Conservation (phyloP, 2,113 vertebrate genomes). For the Rhinoptilus africanus region DNA sequence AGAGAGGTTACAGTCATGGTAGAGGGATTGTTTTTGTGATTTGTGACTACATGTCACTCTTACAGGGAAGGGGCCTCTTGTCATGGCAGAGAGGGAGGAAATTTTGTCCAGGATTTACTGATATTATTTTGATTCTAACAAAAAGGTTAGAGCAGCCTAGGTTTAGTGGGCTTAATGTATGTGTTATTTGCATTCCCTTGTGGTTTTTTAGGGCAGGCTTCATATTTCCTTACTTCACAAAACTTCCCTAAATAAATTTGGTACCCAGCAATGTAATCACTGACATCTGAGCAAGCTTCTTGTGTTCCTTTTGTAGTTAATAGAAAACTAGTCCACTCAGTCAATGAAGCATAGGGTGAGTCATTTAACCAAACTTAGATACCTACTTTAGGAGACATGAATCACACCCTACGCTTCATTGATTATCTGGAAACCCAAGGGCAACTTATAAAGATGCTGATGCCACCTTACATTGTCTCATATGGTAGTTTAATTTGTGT, state of each 20-base stretch:
- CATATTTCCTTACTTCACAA: not conserved
- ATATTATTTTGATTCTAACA: not conserved
- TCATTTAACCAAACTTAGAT: not conserved
- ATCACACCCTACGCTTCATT: not conserved
- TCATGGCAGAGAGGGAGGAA: not conserved
- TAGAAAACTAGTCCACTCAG: not conserved
- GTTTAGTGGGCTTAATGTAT: not conserved
- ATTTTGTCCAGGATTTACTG: not conserved
- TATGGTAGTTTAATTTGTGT: not conserved
- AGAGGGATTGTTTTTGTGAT: not conserved
- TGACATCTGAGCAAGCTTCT: not conserved
- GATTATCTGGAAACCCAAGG: not conserved
- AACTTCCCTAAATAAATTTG: not conserved
- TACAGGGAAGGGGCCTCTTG: not conserved
- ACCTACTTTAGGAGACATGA: not conserved
- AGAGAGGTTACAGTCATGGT: not conserved
- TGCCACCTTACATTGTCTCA: not conserved
- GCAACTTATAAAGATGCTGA: not conserved
- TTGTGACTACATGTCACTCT: not conserved
- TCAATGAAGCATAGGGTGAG: not conserved
- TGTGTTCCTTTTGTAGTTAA: not conserved
- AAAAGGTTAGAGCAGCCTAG: not conserved
- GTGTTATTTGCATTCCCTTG: not conserved
- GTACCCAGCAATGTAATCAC: not conserved
- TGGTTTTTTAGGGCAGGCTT: not conserved